phyloP scores from a whole-genome alignment of 1,140 invertebrate species.

The Nasonia longicornis region DNA sequence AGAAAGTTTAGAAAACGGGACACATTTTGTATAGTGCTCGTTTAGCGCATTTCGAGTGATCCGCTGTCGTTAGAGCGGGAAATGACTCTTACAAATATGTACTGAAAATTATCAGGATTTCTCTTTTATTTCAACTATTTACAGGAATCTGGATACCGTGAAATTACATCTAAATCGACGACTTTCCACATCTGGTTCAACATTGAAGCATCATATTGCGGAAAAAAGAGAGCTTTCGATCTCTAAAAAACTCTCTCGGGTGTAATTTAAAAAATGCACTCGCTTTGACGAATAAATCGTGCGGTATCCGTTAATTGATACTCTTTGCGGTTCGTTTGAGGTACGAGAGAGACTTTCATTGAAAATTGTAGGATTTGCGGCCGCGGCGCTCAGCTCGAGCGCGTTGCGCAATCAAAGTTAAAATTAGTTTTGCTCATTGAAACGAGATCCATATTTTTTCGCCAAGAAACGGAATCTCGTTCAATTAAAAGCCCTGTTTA shows the following conservation, averaged over 20 bases:
- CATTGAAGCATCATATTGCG: too few relatives aligned
- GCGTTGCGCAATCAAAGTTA: slow-evolving; percentile 20
- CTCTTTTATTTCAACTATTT: background rate
- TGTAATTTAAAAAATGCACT: background rate
- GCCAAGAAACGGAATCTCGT: background rate
- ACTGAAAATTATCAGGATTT: slow-evolving; percentile 1
- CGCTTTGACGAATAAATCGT: background rate
- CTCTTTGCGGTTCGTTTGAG: background rate
- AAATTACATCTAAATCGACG: background rate
- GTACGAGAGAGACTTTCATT: background rate
- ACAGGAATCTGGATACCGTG: too few relatives aligned
- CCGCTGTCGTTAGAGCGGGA: background rate
- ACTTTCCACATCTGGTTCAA: too few relatives aligned
- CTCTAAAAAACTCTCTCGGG: background rate
- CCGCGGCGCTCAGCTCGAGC: background rate
- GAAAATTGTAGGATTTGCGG: slow-evolving; percentile 2
- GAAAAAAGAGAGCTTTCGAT: background rate
- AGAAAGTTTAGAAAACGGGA: background rate
- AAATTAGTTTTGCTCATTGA: background rate
- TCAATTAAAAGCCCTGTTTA: background rate
- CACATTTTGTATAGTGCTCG: background rate
- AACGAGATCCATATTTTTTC: background rate
- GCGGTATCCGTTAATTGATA: background rate
- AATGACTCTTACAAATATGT: slow-evolving; percentile 4
- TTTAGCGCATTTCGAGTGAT: background rate